Base-by-base conservation (phyloP, 2,888 invertebrate species). In the Melangyna quadrimaculata region DNA sequence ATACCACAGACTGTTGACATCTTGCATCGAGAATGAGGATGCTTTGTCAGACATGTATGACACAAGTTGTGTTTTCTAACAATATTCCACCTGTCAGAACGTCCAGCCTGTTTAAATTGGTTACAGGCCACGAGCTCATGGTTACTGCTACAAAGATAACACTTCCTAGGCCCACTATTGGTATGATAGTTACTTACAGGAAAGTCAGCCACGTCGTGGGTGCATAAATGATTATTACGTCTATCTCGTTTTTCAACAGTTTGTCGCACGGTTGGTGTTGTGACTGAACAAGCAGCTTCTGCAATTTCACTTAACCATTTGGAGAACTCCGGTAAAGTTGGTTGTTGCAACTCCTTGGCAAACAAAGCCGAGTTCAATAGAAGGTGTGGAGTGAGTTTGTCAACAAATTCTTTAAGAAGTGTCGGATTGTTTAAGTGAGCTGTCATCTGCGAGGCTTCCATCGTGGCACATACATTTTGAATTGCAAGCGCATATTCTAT, bases 401-500 rank as follows among this genome's bases (percentile, higher is more conserved):
- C 61, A 7, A 72, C 51, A 27, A 73, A 73, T n/a, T 73, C 72
- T 48, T 63, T 65, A 12, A 74, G 40, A 53, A 65, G 65, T 4
- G 19, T 48, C 2, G 61, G 61, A 29, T 63, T 73, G 40, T 73
- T 72, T 8, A 72, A 48, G 12, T 74, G 63, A 8, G 63, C 53
- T 65, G 43, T 32, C 24, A 35, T 53, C 9, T 74, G 63, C 5
- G 65, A 43, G 2, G 55, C 65, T 55, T 55, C 74, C 35, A 75
- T 75, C 7, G 75, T 69, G 17, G 67, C 45, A 35, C 65, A 75
- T 2, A 53, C 53, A 9, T 65, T 63, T 29, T 74, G 29, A 14
- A 69, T 59, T 6, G 75, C 75, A 9, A 67, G 29, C 1, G 67
- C 57, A 22, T 67, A 75, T 14, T 75, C 75, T 12, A 75, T 67